Base-by-base conservation (phyloP, 2,888 invertebrate genomes). In the Eupithecia pulchellata region DNA sequence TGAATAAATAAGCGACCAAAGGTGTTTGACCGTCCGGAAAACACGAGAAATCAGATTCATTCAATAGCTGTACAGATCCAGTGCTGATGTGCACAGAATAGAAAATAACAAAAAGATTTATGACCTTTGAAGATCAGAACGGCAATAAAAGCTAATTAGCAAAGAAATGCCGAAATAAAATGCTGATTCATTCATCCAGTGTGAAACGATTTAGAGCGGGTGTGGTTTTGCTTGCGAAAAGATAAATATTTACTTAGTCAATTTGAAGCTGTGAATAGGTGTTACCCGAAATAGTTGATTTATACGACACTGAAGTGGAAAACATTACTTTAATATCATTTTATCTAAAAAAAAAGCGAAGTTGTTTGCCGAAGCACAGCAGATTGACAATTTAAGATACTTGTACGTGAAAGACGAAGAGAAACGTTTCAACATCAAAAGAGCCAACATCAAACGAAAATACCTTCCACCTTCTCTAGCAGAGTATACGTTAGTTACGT, bases 401-500 rank as follows among this genome's bases (percentile, higher is more conserved):
- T 29, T 57, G 9, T 13, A 57, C 29, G 9, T 57, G 9, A 32
- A n/a, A 32, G 25, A 32, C n/a, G 11, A 20, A 30, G 30, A 60
- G 55, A 65, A 61, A 69, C 52, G 55, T 32, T 55, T 27, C 52
- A 9, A n/a, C n/a, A n/a, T n/a, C n/a, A n/a, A n/a, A n/a, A n/a
- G n/a, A n/a, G n/a, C 25, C 20, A 60, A 20, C 20, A 34, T 61
- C 20, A 52, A 52, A 52, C 20, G 52, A 25, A 60, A 34, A 25
- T 34, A 29, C n/a, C 30, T 61, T 34, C 39, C 25, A 70, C 32
- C 58, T n/a, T 66, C 42, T 60, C 57, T 58, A 72, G 66, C 55
- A 61, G 55, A 63, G 32, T 71, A 66, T 29, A 77, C 62, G 78
- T 77, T 78, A 75, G 77, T 81, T 79, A 80, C 76, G 82, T 86